Percentiles rank a stretch among this genome's conserved stretches.
Conservation (phyloP, 2,888 invertebrate genomes). For the Lasius fuliginosus region DNA sequence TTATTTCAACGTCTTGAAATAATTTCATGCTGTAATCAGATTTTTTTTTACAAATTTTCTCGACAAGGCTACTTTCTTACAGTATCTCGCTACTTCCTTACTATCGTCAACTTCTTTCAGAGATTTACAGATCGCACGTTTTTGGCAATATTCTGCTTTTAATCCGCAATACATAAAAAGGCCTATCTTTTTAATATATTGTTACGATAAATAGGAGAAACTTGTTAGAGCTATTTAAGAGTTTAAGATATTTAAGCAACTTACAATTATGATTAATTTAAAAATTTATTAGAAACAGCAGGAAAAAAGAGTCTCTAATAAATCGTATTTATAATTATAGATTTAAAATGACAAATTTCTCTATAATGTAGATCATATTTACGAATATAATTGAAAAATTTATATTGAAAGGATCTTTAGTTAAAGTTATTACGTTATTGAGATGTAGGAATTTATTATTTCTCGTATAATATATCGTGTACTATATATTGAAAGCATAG, state of each 20-base stretch:
- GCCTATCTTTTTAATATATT: conserved; percentile 27
- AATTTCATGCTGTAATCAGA: background rate
- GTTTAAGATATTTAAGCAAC: conserved; percentile 48
- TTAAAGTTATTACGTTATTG: conserved; percentile 32
- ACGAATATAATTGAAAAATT: conserved; percentile 31
- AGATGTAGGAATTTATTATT: conserved; percentile 24
- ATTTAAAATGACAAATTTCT: conserved; percentile 37
- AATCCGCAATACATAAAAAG: background rate
- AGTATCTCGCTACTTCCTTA: background rate
- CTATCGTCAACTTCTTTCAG: background rate
- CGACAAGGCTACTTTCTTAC: background rate
- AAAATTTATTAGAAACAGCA: conserved; percentile 15
- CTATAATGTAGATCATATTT: conserved; percentile 17
- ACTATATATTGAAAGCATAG: conserved; percentile 7
- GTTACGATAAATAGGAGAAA: conserved; percentile 22
- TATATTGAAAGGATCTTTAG: background rate
- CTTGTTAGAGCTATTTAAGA: conserved; percentile 38
- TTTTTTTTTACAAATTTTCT: background rate
- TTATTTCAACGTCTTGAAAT: conserved; percentile 6
- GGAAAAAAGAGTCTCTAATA: background rate
- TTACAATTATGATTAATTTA: conserved; percentile 25
- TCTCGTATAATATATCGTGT: conserved; percentile 11
- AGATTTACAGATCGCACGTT: background rate
- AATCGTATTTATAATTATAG: conserved; percentile 36
- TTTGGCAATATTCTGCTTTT: background rate